Percentiles rank a stretch among this genome's conserved stretches.
Evolutionary conservation across 2,113 vertebrate species (phyloP).

Genomic region (Grallaria varia): DNA sequence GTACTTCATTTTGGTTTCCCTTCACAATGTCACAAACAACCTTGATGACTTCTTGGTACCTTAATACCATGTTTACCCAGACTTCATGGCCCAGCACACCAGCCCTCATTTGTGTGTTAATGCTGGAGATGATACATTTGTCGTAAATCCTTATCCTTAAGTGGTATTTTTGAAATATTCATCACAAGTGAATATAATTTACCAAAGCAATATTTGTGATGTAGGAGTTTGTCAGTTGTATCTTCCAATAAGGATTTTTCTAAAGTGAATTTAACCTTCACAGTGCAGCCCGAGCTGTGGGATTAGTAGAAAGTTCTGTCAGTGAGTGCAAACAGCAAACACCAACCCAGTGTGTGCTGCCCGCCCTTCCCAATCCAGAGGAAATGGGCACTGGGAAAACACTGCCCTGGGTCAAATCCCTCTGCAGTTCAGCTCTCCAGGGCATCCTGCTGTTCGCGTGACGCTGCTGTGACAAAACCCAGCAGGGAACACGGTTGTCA

Average conservation of each 20-base stretch:
- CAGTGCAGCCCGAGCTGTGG: neutral
- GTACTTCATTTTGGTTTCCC: conserved; percentile 37
- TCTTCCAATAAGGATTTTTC: neutral
- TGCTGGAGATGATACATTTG: neutral
- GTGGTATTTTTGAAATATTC: neutral
- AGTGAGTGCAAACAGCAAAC: neutral
- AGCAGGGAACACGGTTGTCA: neutral
- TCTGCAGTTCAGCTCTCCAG: neutral
- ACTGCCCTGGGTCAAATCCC: neutral
- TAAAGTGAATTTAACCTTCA: neutral
- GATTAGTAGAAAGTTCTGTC: neutral
- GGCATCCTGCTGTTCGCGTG: neutral
- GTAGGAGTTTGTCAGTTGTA: neutral
- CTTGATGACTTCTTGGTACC: neutral
- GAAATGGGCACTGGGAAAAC: neutral
- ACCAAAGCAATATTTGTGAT: neutral
- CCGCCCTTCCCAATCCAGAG: neutral
- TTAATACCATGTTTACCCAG: neutral
- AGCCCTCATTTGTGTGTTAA: neutral
- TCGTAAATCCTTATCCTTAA: neutral
- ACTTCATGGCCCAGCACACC: neutral
- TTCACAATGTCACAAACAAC: conserved; percentile 4
- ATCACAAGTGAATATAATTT: neutral
- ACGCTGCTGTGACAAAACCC: neutral
- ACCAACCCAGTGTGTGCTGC: neutral